Evolutionary conservation across 1,140 invertebrate species (phyloP).

Genomic region (Plutomurus gul): DNA sequence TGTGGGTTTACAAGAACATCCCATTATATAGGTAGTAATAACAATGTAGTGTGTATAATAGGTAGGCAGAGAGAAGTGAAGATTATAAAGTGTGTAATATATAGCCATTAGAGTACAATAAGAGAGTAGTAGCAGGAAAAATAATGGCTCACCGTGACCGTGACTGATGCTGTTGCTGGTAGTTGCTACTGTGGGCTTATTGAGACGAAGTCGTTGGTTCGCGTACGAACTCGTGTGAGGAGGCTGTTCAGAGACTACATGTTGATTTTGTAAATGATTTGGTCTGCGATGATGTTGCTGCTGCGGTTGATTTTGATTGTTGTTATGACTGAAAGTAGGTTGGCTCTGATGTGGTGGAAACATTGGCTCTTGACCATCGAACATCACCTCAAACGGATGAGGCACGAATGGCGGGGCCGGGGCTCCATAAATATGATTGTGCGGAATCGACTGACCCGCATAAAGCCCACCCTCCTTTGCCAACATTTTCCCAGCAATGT

Average conservation of each 20-base stretch:
- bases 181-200: not conserved
- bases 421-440: conserved; percentile 45
- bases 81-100: too few species aligned
- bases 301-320: not conserved
- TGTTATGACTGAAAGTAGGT: not conserved
- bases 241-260: not conserved
- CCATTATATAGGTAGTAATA: too few species aligned
- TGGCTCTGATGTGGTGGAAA: not conserved
- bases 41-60: too few species aligned
- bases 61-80: too few species aligned
- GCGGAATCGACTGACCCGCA: conserved; percentile 43
- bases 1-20: too few species aligned
- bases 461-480: conserved; percentile 53
- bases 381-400: not conserved
- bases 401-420: conserved; percentile 36
- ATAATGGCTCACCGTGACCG: not conserved
- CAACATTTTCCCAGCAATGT: conserved; percentile 49
- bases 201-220: conserved; percentile 6
- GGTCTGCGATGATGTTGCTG: not conserved
- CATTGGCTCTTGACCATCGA: conserved; percentile 3
- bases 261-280: conserved; percentile 25
- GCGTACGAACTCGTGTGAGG: not conserved
- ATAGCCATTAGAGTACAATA: not conserved
- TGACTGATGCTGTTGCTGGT: not conserved
- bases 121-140: conserved; percentile 11